phyloP scores from a whole-genome alignment of 2,113 vertebrate species.

The Seriola quinqueradiata region DNA sequence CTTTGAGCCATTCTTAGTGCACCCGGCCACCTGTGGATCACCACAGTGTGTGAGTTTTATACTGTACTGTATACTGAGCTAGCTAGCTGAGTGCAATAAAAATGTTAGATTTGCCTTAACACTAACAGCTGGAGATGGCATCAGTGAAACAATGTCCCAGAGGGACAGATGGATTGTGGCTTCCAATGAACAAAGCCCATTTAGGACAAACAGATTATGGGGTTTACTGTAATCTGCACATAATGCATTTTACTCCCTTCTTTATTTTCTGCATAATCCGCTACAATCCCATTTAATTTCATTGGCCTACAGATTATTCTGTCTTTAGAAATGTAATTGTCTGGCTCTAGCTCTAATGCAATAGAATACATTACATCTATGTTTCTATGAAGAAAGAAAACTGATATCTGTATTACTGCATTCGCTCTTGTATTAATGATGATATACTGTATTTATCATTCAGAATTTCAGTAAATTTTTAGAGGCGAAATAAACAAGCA shows the following conservation, averaged over 20 bases:
- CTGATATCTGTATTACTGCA: background rate
- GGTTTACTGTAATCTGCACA: slow-evolving; percentile 83
- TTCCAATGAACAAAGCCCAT: slow-evolving; percentile 75
- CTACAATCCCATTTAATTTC: slow-evolving; percentile 79
- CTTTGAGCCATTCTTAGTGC: background rate
- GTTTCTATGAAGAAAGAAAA: slow-evolving; percentile 20
- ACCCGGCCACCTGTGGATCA: slow-evolving; percentile 14
- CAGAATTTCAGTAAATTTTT: background rate
- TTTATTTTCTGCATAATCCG: slow-evolving; percentile 76
- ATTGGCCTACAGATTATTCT: slow-evolving; percentile 74
- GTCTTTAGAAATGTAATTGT: slow-evolving; percentile 71
- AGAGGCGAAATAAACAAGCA: background rate
- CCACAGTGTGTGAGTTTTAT: background rate
- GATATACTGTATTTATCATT: background rate
- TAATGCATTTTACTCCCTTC: slow-evolving; percentile 78
- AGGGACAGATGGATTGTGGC: slow-evolving; percentile 61
- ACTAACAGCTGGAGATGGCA: slow-evolving; percentile 47
- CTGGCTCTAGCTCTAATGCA: slow-evolving; percentile 49
- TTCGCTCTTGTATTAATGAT: background rate
- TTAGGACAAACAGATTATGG: slow-evolving; percentile 81
- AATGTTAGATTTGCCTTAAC: slow-evolving; percentile 24
- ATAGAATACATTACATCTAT: slow-evolving; percentile 29
- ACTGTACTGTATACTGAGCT: background rate
- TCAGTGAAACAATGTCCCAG: slow-evolving; percentile 48
- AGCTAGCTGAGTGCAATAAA: background rate